A percentile compares a stretch with the other conserved stretches of the same genome.
These are phyloP conservation scores for Percina caprodes DNA, from an alignment of 2,113 vertebrate genomes.

Conservation along the genomic window DNA sequence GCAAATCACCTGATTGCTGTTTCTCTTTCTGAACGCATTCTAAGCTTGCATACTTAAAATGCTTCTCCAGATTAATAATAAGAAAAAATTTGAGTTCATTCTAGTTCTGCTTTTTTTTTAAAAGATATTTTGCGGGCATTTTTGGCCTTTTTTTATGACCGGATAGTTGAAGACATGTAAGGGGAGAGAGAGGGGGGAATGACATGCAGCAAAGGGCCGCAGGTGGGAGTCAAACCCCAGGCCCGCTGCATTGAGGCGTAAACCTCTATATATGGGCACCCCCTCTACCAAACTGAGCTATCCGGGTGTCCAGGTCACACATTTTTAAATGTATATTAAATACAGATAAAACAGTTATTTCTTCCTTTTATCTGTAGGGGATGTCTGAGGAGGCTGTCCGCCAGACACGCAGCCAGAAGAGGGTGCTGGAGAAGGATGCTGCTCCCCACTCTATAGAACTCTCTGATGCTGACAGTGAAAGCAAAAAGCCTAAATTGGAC, in stretches of 20 bases:
- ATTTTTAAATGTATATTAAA: not conserved
- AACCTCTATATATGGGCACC: too few relatives aligned
- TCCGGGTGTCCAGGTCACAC: too few relatives aligned
- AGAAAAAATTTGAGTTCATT: not conserved
- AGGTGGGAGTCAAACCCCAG: too few relatives aligned
- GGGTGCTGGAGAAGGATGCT: constrained; percentile 89
- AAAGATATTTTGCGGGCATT: too few relatives aligned
- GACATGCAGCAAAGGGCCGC: too few relatives aligned
- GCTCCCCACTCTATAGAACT: constrained; percentile 82
- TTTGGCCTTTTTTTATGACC: too few relatives aligned
- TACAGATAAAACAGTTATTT: not conserved
- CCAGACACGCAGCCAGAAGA: constrained; percentile 95
- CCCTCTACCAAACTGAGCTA: too few relatives aligned
- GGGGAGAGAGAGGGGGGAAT: too few relatives aligned
- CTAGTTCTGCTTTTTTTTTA: not conserved
- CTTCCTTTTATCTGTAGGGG: constrained; percentile 57
- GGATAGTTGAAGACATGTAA: too few relatives aligned
- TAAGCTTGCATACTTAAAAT: not conserved
- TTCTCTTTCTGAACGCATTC: too few relatives aligned
- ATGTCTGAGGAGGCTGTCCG: constrained; percentile 96
- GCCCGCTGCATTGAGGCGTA: too few relatives aligned
- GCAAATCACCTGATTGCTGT: too few relatives aligned
- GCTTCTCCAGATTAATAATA: not conserved
- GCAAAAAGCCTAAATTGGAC: constrained; percentile 91
- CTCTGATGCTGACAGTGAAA: constrained; percentile 83